Conservation (phyloP, 2,797 vertebrate species). For the Spea hammondii region DNA sequence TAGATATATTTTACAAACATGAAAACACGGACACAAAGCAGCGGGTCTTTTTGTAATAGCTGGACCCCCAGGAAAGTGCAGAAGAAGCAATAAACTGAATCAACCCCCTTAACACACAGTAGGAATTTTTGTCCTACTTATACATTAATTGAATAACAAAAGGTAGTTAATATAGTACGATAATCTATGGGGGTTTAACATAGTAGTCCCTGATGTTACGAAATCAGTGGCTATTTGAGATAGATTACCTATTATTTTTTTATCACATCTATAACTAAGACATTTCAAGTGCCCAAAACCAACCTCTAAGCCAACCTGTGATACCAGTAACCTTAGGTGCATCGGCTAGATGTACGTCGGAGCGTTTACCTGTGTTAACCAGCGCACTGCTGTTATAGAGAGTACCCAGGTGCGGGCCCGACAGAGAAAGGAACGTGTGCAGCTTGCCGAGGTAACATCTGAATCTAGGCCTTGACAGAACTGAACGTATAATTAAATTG, state of each 20-base stretch:
- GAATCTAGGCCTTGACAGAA: constrained; percentile 91
- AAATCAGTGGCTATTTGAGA: too few species aligned
- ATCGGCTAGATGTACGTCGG: too few species aligned
- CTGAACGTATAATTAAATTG: constrained; percentile 97
- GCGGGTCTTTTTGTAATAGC: too few species aligned
- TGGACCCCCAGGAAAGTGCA: too few species aligned
- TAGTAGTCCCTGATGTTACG: too few species aligned
- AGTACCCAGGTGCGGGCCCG: constrained; percentile 96
- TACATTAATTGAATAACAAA: too few species aligned
- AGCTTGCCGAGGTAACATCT: constrained; percentile 93
- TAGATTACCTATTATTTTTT: background rate
- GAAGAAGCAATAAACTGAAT: background rate
- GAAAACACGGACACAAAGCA: too few species aligned
- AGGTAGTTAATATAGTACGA: too few species aligned
- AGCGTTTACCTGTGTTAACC: constrained; percentile 88
- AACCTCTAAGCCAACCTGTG: too few species aligned
- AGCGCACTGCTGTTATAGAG: constrained; percentile 97
- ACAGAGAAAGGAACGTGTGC: constrained; percentile 95
- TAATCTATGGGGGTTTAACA: too few species aligned
- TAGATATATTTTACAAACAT: background rate
- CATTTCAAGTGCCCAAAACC: background rate
- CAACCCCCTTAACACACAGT: background rate
- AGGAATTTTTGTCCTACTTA: too few species aligned
- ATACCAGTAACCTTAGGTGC: too few species aligned
- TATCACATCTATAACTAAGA: background rate